Evolutionary conservation across 30 jellyfish, hydroid and myxozoan genomes (phyloP).

Genomic region (Nemopilema nomurai): DNA sequence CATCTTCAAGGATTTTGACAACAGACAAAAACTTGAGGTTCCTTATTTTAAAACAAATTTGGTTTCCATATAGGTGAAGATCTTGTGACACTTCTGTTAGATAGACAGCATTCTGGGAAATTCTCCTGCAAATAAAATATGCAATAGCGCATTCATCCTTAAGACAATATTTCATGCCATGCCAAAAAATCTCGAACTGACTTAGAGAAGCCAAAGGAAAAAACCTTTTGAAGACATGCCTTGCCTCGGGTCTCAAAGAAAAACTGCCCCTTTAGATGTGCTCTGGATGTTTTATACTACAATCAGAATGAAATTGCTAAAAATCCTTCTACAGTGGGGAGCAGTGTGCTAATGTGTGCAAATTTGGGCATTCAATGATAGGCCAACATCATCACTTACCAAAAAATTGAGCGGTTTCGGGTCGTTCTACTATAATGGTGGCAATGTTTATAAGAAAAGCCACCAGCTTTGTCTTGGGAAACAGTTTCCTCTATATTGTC

Average conservation of each 20-base stretch:
- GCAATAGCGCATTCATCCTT: neutral
- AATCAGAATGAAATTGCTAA: too few species aligned
- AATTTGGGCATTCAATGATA: too few species aligned
- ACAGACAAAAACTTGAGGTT: constrained; percentile 53
- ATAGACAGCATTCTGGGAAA: constrained; percentile 55
- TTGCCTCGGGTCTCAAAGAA: too few species aligned
- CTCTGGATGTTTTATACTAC: too few species aligned
- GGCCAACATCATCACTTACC: constrained; percentile 51
- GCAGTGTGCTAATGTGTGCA: too few species aligned
- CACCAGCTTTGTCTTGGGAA: constrained; percentile 75
- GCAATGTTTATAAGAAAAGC: constrained; percentile 40
- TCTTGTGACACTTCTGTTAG: constrained; percentile 76
- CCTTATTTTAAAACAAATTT: constrained; percentile 39
- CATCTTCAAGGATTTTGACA: constrained; percentile 70
- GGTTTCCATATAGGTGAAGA: constrained; percentile 66
- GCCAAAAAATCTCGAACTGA: too few species aligned
- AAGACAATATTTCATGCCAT: neutral
- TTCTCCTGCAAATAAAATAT: constrained; percentile 52
- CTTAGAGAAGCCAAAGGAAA: too few species aligned
- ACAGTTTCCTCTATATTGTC: constrained; percentile 5
- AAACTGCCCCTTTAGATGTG: too few species aligned
- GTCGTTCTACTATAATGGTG: constrained; percentile 45
- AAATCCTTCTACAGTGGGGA: too few species aligned
- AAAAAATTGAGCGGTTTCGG: constrained; percentile 47
- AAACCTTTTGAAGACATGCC: too few species aligned